phyloP scores from a whole-genome alignment of 1,140 invertebrate genomes.

The Spodoptera frugiperda region DNA sequence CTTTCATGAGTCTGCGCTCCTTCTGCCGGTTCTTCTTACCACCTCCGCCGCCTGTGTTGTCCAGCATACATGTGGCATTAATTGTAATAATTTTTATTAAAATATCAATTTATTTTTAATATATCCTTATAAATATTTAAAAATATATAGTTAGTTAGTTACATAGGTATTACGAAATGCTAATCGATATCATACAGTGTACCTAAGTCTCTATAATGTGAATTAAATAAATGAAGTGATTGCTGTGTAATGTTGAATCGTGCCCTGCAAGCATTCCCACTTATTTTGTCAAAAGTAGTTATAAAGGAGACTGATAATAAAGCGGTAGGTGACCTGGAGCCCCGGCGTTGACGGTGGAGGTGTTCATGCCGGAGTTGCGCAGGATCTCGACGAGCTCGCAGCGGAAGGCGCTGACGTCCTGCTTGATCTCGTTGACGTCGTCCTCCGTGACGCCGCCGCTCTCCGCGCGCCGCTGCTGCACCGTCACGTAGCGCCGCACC shows the following conservation, averaged over 20 bases:
- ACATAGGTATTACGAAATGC: too few species aligned
- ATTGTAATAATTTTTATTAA: too few species aligned
- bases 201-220: too few species aligned
- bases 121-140: too few species aligned
- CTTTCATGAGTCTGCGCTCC: slow-evolving; percentile 96
- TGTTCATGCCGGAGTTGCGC: slow-evolving; percentile 97
- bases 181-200: too few species aligned
- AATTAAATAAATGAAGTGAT: too few species aligned
- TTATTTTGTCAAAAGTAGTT: too few species aligned
- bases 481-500: slow-evolving; percentile 97
- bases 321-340: slow-evolving; percentile 86
- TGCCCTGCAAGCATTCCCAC: too few species aligned
- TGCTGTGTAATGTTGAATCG: too few species aligned
- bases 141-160: too few species aligned
- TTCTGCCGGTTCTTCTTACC: slow-evolving; percentile 97
- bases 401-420: slow-evolving; percentile 97
- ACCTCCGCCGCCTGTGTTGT: slow-evolving; percentile 89
- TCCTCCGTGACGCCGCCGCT: slow-evolving; percentile 99
- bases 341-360: slow-evolving; percentile 91
- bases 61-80: neutral
- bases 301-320: too few species aligned
- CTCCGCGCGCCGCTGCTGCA: slow-evolving; percentile 97
- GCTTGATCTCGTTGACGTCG: slow-evolving; percentile 99
- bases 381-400: slow-evolving; percentile 98
- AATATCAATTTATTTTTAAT: too few species aligned